Conservation (phyloP, 2,797 vertebrate species). For the Merluccius polli region DNA sequence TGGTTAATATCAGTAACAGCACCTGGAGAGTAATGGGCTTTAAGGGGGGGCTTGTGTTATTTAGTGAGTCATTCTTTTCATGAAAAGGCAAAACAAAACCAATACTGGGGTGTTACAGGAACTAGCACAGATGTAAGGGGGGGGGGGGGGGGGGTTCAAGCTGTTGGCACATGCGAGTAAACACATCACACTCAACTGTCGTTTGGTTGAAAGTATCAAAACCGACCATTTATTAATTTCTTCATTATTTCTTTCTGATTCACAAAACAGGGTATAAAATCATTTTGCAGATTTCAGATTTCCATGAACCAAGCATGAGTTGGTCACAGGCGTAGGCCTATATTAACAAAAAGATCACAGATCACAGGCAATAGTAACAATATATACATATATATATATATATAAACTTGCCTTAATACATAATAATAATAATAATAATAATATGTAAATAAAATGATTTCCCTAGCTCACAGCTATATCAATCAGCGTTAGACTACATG, state of each 20-base stretch:
- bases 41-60: background rate
- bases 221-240: constrained; percentile 42
- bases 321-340: constrained; percentile 12
- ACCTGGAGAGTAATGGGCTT: background rate
- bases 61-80: background rate
- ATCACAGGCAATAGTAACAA: constrained; percentile 13
- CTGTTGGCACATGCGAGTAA: constrained; percentile 33
- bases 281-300: constrained; percentile 31
- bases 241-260: constrained; percentile 22
- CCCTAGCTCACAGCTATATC: constrained; percentile 22
- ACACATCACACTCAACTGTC: constrained; percentile 9
- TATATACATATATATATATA: constrained; percentile 7
- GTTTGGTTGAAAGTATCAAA: constrained; percentile 51
- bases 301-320: constrained; percentile 29
- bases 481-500: constrained; percentile 10
- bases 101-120: constrained; percentile 13
- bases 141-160: constrained; percentile 29
- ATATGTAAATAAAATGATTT: constrained; percentile 20
- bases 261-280: constrained; percentile 50
- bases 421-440: constrained; percentile 19
- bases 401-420: constrained; percentile 14
- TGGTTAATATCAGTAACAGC: constrained; percentile 22
- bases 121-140: constrained; percentile 30
- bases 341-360: constrained; percentile 24
- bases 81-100: background rate